Evolutionary conservation across 2,113 vertebrate genomes (phyloP), one percentile per base, ranked within the genome.

Genomic region (Ursus arctos): DNA sequence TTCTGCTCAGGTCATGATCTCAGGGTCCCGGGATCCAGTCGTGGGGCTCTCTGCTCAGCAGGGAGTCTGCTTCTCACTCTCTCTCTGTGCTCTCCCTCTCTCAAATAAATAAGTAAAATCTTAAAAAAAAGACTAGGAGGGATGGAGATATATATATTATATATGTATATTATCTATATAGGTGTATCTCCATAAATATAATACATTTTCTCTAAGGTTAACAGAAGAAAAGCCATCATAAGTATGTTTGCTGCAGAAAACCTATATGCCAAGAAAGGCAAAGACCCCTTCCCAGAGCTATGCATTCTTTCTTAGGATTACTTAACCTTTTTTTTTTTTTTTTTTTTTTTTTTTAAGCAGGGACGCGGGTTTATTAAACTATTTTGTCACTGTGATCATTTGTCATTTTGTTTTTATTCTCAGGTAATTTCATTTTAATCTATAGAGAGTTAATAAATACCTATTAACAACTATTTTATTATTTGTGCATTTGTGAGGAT

Each of bases 401-500:
- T 91, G 49, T 88, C 28, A 26, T 71, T 65, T 91, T 96, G n/a
- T 47, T 18, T 95, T 92, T 81, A n/a, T 90, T 93, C 21, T 61
- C 40, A 91, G 15, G 26, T 74, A 80, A 65, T 87, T 93, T 83
- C 36, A 95, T 92, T 69, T 94, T 95, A 53, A 80, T 72, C 63
- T 88, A 47, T 24, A 94, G 71, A 61, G 89, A 84, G 40, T n/a
- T 43, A 74, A 71, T 19, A 97, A 92, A 96, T 57, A 67, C 11
- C 33, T 86, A 40, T 57, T 43, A 92, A 65, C 43, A 81, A 49
- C 28, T 65, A 18, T 80, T 91, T 88, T 94, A 82, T 94, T 76
- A 96, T 79, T 95, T 49, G 8, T 59, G 18, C 12, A 57, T 81
- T 84, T 94, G 16, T 96, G 19, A 5, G 49, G 4, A 88, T 63